Evolutionary conservation across 2,888 invertebrate species (phyloP).

Genomic region (Phanerotoma sp.): DNA sequence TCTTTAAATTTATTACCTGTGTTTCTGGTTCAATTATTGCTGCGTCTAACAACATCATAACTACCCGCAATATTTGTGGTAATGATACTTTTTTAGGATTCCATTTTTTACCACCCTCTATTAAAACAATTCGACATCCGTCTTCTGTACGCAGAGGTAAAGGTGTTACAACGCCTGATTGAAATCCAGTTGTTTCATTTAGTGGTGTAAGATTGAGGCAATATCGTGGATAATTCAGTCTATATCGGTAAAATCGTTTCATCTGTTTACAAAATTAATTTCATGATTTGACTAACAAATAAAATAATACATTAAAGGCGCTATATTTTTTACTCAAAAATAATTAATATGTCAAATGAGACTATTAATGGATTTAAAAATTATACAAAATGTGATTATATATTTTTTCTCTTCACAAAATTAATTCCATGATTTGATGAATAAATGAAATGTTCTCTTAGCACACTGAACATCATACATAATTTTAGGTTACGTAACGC

Average conservation of each 20-base stretch:
- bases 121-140: slow-evolving; percentile 69
- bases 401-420: no score
- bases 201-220: slow-evolving; percentile 67
- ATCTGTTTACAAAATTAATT: no score
- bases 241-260: slow-evolving; percentile 72
- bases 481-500: no score
- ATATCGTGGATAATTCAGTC: slow-evolving; percentile 64
- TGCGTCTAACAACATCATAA: slow-evolving; percentile 70
- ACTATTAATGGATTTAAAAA: no score
- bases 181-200: slow-evolving; percentile 65
- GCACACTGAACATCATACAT: no score
- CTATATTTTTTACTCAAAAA: no score
- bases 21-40: slow-evolving; percentile 78
- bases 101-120: slow-evolving; percentile 76
- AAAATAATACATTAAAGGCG: no score
- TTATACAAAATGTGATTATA: no score
- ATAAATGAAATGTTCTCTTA: no score
- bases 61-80: slow-evolving; percentile 69
- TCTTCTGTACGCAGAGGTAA: slow-evolving; percentile 69
- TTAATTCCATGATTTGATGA: no score
- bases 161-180: slow-evolving; percentile 68
- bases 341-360: no score
- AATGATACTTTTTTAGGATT: slow-evolving; percentile 70
- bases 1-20: slow-evolving; percentile 57
- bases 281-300: no score